Evolutionary conservation across 2,113 vertebrate species (phyloP).

Genomic region (Lanius ludovicianus): DNA sequence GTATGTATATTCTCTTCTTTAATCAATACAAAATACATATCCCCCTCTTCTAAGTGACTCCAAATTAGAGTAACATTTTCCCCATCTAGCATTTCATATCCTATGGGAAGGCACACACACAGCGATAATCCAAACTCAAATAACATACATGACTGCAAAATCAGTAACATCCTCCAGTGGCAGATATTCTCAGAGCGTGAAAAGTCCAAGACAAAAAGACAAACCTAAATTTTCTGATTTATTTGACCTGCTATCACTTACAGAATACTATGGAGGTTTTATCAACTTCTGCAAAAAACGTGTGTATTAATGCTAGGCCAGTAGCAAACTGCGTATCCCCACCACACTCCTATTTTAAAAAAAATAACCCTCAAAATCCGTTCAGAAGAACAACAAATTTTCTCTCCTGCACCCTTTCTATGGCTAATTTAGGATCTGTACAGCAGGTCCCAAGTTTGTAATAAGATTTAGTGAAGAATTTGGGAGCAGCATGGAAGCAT

Average conservation of each 20-base stretch:
- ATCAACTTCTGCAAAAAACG: not conserved
- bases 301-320: not conserved
- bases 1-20: not conserved
- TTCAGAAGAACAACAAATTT: not conserved
- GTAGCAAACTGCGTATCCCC: not conserved
- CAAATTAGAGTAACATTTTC: not conserved
- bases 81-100: not conserved
- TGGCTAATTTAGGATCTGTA: not conserved
- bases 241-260: not conserved
- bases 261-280: not conserved
- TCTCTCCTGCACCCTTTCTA: not conserved
- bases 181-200: not conserved
- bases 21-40: not conserved
- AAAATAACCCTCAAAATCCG: not conserved
- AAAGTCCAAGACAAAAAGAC: not conserved
- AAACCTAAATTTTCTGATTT: not conserved
- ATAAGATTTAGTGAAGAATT: not conserved
- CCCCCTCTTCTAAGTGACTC: not conserved
- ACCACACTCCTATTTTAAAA: not conserved
- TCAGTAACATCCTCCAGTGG: not conserved
- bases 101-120: not conserved
- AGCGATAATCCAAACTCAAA: not conserved
- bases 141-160: not conserved
- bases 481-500: not conserved
- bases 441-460: not conserved